These are phyloP conservation scores for Casuarius casuarius DNA, from an alignment of 2,113 vertebrate species.

Conservation along the genomic window DNA sequence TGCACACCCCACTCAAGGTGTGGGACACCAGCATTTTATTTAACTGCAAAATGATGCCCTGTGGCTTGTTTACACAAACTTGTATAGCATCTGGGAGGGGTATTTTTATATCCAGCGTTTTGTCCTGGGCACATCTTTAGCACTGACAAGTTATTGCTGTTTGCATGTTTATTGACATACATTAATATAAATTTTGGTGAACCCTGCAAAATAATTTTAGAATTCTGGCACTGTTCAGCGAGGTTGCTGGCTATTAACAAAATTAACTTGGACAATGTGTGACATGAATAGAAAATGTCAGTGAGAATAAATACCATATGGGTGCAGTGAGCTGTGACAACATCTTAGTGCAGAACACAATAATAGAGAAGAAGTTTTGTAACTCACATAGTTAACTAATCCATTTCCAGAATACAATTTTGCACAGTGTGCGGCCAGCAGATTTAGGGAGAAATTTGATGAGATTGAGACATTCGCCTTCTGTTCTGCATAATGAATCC, in stretches of 20 bases:
- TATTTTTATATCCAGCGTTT: background rate
- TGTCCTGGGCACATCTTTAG: background rate
- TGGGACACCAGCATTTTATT: background rate
- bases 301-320: slow-evolving; percentile 44
- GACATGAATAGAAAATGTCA: slow-evolving; percentile 11
- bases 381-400: background rate
- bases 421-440: slow-evolving; percentile 14
- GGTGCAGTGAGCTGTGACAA: slow-evolving; percentile 19
- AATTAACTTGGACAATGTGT: slow-evolving; percentile 3
- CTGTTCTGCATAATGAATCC: slow-evolving; percentile 29
- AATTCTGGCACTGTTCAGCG: background rate
- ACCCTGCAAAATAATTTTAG: slow-evolving; percentile 4
- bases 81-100: background rate
- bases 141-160: background rate
- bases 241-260: slow-evolving; percentile 12
- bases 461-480: slow-evolving; percentile 38
- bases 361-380: slow-evolving; percentile 17
- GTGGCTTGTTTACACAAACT: background rate
- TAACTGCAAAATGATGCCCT: background rate
- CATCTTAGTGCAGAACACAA: slow-evolving; percentile 1
- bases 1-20: background rate
- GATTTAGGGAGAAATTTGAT: slow-evolving; percentile 14
- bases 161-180: slow-evolving; percentile 8
- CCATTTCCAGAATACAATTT: background rate
- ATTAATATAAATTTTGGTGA: slow-evolving; percentile 35